Evolutionary conservation across 2,888 invertebrate genomes (phyloP), one percentile per base, ranked within the genome.

Genomic region (Amblyjoppa fuscipennis): DNA sequence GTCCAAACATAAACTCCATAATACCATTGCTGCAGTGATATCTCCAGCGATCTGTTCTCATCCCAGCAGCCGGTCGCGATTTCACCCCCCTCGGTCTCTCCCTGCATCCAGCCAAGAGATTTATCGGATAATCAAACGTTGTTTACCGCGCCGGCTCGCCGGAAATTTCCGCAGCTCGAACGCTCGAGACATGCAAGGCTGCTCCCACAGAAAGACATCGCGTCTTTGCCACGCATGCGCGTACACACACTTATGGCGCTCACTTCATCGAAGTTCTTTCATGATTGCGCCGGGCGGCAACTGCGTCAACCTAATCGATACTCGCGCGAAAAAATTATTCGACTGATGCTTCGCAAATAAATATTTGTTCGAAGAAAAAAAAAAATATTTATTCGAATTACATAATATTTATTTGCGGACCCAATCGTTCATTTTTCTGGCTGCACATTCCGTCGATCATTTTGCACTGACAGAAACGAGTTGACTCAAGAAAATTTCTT

Each of bases 61-160:
- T 66, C 45, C 31, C 45, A 28, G 9, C 69, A 34, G 45, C 34
- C 56, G 59, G 41, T 49, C 56, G 31, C 16, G 53, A n/a, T 64
- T 61, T 64, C 38, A 34, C 11, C 25, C n/a, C 61, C 51, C 61
- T n/a, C 16, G 31, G 20, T 45, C 59, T n/a, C 34, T 13, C 34
- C 28, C 16, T 20, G 7, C 28, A 25, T 59, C 75, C 9, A 31
- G 31, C 25, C n/a, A 31, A 25, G 64, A 53, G 28, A 53, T 77
- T 70, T 82, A 82, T 76, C 71, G 70, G 38, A 56, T 71, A 71
- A 81, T 76, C 49, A 81, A 81, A 70, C 82, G 76, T 66, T 64
- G 76, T 82, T 76, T 82, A 76, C 51, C 64, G 41, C 31, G 38
- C 28, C 70, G 71, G 51, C 61, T 64, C 41, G 51, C 64, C 51